Evolutionary conservation across 1,140 invertebrate species (phyloP).

Genomic region (Luehdorfia chinensis): DNA sequence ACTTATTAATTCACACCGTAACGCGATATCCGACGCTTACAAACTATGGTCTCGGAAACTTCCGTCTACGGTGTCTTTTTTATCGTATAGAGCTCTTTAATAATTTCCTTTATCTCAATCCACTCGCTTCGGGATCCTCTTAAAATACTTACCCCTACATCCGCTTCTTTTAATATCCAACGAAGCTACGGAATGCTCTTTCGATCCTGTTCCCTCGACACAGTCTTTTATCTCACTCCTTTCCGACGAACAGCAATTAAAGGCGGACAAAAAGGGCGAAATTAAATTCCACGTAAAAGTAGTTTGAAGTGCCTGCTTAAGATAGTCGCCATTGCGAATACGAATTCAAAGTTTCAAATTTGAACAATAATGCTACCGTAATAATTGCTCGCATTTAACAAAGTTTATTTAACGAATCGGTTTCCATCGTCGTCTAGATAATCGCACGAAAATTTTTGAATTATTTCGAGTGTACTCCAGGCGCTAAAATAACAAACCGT

Average conservation of each 20-base stretch:
- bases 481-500: slow-evolving; percentile 60
- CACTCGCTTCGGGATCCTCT: slow-evolving; percentile 67
- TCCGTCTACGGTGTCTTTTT: slow-evolving; percentile 65
- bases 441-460: slow-evolving; percentile 42
- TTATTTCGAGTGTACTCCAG: slow-evolving; percentile 31
- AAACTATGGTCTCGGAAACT: slow-evolving; percentile 47
- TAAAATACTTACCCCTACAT: slow-evolving; percentile 76
- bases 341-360: slow-evolving; percentile 20
- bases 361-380: slow-evolving; percentile 1
- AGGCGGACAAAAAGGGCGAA: slow-evolving; percentile 60
- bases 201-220: slow-evolving; percentile 57
- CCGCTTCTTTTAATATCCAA: slow-evolving; percentile 76
- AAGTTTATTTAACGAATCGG: slow-evolving; percentile 12
- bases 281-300: slow-evolving; percentile 61
- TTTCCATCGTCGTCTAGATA: slow-evolving; percentile 50
- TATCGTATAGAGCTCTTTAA: slow-evolving; percentile 55
- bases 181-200: slow-evolving; percentile 69
- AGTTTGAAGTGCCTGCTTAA: slow-evolving; percentile 31
- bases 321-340: slow-evolving; percentile 32
- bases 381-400: not conserved
- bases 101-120: slow-evolving; percentile 76
- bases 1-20: slow-evolving; percentile 54
- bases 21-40: slow-evolving; percentile 48
- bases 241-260: slow-evolving; percentile 64
- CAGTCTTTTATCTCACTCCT: slow-evolving; percentile 67